Evolutionary conservation across 1,140 invertebrate species (phyloP), one percentile per base, ranked within the genome.

Genomic region (Oreohelix idahoensis): DNA sequence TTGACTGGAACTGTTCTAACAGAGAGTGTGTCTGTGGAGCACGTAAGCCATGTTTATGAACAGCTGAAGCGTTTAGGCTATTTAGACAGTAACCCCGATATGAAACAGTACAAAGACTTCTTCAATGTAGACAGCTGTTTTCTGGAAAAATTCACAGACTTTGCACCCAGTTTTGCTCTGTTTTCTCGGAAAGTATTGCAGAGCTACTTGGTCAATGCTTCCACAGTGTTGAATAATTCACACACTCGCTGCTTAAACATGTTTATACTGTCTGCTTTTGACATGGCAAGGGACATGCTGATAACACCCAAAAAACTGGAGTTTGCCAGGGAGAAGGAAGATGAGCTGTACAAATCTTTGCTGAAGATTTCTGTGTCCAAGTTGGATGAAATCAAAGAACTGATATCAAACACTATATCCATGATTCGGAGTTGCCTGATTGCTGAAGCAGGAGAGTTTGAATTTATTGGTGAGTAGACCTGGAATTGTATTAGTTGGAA

Each of bases 241-340:
- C 96, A 96, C 86, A 95, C 95, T 69, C 94, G 94, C n/a, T 95
- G 95, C 89, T 91, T 98, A 75, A 94, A 96, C 84, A 96, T 95
- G 90, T 96, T 97, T 88, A 97, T 97, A 84, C 91, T 97, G 42
- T 95, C 95, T 81, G 96, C 96, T 0, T 97, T 97, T 92, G 97
- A 97, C 89, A 96, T 97, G 95, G 96, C 96, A 15, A 92, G 97
- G 0, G 96, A 97, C 92, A 95, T 97, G 89, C 95, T 97, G 87
- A 96, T 97, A 29, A 97, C 97, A 1, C 97, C 97, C 13, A 95
- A 95, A 89, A 94, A 96, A 89, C 95, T 98, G 84, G 95, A 95
- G 70, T 98, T 97, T 92, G 96, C 96, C 1, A 94, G 95, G 83
- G 94, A 95, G 69, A 95, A 96, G 86, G 97, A 98, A 90, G 94